These are phyloP conservation scores for Enteromius paludinosus DNA, from an alignment of 2,797 vertebrate species.

Conservation along the genomic window DNA sequence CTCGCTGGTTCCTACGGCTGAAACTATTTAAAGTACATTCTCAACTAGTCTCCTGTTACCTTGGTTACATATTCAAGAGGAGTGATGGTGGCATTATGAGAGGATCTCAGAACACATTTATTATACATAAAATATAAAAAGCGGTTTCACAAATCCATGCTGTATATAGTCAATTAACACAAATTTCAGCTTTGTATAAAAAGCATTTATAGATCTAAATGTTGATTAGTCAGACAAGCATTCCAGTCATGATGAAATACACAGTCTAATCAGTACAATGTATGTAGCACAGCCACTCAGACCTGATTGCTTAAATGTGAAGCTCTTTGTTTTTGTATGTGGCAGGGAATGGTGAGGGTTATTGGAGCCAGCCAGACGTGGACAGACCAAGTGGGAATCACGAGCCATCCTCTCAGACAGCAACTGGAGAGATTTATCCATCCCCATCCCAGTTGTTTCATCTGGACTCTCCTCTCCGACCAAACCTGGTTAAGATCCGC, in stretches of 20 bases:
- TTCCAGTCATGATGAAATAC: not conserved
- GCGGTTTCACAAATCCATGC: not conserved
- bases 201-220: not conserved
- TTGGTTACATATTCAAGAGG: slow-evolving; percentile 43
- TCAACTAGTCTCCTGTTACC: slow-evolving; percentile 46
- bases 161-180: not conserved
- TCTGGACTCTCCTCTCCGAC: slow-evolving; percentile 45
- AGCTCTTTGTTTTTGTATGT: slow-evolving; percentile 28
- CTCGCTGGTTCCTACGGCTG: slow-evolving; percentile 1
- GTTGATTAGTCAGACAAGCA: not conserved
- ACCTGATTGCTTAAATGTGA: slow-evolving; percentile 1
- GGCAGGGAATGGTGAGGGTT: slow-evolving; percentile 66
- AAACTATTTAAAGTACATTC: slow-evolving; percentile 40
- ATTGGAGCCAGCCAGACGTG: slow-evolving; percentile 55
- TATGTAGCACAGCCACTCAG: not conserved
- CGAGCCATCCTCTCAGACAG: slow-evolving; percentile 46
- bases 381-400: slow-evolving; percentile 56
- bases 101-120: slow-evolving; percentile 15
- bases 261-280: not conserved
- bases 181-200: not conserved
- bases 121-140: not conserved
- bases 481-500: slow-evolving; percentile 43
- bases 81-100: not conserved
- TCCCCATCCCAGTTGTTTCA: slow-evolving; percentile 26
- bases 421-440: slow-evolving; percentile 41